Evolutionary conservation across 2,888 invertebrate species (phyloP), one percentile per base, ranked within the genome.

Genomic region (Yponomeuta evonymella): DNA sequence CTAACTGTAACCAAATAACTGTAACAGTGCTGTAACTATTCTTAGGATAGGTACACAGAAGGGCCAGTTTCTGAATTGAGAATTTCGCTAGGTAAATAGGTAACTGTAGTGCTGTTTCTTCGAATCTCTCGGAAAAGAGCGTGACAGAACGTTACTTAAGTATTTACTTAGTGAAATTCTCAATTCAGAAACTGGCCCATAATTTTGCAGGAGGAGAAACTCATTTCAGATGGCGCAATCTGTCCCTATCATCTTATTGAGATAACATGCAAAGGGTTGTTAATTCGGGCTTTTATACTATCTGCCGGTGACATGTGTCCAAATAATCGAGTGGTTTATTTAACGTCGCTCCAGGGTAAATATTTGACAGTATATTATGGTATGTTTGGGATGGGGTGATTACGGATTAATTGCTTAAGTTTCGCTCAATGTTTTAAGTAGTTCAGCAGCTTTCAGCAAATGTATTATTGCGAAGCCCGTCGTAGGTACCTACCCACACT

Each of bases 301-400:
- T 51, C 65, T 72, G 74, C 74, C 73, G 74, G 81, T 81, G 88
- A 86, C 90, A 90, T 90, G 88, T 91, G 90, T 85, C 82, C 83
- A 86, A 88, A 89, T 88, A 88, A 76, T 78, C 80, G 73, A 76
- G 77, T 78, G 75, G 68, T 75, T 74, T 77, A 74, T 75, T 75
- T 75, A 74, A 76, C 75, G 76, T 79, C 77, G 75, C 76, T 81
- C 79, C 77, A 75, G 74, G 73, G 72, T 65, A 73, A 73, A 74
- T 77, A 71, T 75, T 78, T 74, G 63, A 33, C 68, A 12, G 29
- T n/a, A 43, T 67, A 23, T 36, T 64, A 64, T 48, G 11, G 12
- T 5, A 67, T 68, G 15, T 48, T 48, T 33, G 33, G 33, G 29
- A 68, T 68, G 48, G 68, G 68, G 68, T 62, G 63, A 63, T 62